A percentile compares a stretch with the other conserved stretches of the same genome.
phyloP scores from a whole-genome alignment of 2,888 invertebrate species.

The Neocrepidodera transversa region DNA sequence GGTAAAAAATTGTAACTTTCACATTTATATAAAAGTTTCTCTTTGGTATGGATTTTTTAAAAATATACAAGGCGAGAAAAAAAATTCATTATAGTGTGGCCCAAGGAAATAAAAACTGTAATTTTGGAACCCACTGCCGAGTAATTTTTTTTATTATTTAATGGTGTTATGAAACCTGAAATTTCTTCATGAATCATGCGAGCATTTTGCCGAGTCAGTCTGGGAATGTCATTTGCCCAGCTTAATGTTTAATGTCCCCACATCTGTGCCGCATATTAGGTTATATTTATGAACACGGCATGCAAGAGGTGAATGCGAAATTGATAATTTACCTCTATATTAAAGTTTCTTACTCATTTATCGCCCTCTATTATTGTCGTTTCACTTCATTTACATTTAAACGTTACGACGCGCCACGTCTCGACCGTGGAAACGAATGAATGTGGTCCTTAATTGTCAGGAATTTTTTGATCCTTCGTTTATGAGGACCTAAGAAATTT shows the following conservation, averaged over 20 bases:
- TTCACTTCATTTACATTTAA: constrained; percentile 37
- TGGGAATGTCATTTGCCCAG: constrained; percentile 54
- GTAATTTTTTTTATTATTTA: neutral
- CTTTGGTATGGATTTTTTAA: no score
- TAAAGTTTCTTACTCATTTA: constrained; percentile 39
- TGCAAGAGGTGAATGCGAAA: constrained; percentile 58
- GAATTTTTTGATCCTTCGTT: constrained; percentile 10
- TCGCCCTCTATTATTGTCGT: constrained; percentile 22
- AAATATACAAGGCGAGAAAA: no score
- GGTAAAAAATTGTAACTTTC: no score
- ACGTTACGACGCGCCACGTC: constrained; percentile 12
- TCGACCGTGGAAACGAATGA: neutral
- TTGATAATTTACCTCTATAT: constrained; percentile 46
- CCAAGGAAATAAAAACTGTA: no score
- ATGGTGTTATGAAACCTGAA: constrained; percentile 41
- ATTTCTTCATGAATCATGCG: constrained; percentile 50
- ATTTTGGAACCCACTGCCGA: no score
- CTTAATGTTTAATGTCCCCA: constrained; percentile 51
- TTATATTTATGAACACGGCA: constrained; percentile 52
- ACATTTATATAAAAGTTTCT: no score
- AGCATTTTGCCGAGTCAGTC: constrained; percentile 46
- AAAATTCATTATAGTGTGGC: no score
- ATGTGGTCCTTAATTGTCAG: constrained; percentile 3
- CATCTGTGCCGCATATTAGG: constrained; percentile 54
- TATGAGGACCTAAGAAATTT: neutral